These are phyloP conservation scores for Hemitrygon akajei DNA, from an alignment of 2,797 vertebrate species.

Conservation along the genomic window DNA sequence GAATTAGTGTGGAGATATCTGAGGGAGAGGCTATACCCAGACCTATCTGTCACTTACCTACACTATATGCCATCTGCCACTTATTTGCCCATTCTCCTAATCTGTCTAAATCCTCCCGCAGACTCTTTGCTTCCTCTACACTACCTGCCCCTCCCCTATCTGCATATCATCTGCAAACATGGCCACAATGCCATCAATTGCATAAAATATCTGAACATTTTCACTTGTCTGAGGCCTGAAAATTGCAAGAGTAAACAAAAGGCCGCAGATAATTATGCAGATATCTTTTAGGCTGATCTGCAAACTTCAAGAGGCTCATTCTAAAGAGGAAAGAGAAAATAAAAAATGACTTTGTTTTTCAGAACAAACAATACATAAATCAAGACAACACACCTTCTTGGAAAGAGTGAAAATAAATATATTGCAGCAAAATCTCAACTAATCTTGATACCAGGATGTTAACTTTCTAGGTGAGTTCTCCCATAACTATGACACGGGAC, in stretches of 20 bases:
- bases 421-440: background rate
- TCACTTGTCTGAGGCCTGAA: background rate
- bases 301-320: background rate
- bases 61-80: too few relatives aligned
- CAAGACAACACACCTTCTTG: background rate
- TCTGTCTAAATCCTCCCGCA: too few relatives aligned
- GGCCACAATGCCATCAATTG: too few relatives aligned
- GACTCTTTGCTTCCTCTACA: too few relatives aligned
- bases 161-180: too few relatives aligned
- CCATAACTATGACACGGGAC: background rate
- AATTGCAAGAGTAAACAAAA: background rate
- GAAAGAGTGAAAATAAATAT: background rate
- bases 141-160: too few relatives aligned
- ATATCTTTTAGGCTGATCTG: background rate
- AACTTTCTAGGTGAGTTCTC: background rate
- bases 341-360: background rate
- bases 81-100: too few relatives aligned
- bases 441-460: background rate
- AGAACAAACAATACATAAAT: background rate
- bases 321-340: background rate
- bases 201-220: too few relatives aligned
- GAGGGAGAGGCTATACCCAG: too few relatives aligned
- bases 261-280: background rate
- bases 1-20: too few relatives aligned
- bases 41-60: too few relatives aligned